These are phyloP conservation scores for Cephus runcator DNA, from an alignment of 2,888 invertebrate genomes.

Conservation along the genomic window DNA sequence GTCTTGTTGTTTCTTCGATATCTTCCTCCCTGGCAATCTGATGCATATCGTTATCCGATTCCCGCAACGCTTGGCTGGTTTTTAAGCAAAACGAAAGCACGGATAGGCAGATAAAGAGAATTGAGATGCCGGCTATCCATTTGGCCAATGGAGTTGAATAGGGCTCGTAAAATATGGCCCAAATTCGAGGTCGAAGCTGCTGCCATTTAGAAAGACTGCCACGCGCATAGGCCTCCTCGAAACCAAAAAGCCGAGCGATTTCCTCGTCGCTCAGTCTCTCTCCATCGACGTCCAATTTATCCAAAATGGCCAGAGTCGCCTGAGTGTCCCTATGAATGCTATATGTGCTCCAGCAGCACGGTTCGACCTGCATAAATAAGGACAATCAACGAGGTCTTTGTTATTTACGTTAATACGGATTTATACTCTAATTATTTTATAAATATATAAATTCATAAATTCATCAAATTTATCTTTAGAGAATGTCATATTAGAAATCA, in stretches of 20 bases:
- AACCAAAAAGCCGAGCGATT: constrained; percentile 91
- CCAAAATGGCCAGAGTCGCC: constrained; percentile 95
- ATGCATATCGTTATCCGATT: constrained; percentile 12
- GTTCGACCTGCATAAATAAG: constrained; percentile 75
- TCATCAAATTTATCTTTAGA: background rate
- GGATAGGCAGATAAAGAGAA: constrained; percentile 96
- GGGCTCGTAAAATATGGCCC: constrained; percentile 97
- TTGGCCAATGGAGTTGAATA: constrained; percentile 93
- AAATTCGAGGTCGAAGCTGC: constrained; percentile 88
- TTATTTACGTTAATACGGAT: background rate
- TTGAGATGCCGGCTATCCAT: constrained; percentile 90
- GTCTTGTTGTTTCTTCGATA: constrained; percentile 58
- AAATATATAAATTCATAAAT: background rate
- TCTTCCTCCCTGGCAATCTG: constrained; percentile 27
- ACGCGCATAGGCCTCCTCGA: constrained; percentile 84
- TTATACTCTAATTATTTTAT: background rate
- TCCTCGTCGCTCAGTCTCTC: constrained; percentile 94
- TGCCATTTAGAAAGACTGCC: constrained; percentile 90
- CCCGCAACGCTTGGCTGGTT: constrained; percentile 74
- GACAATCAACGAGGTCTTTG: background rate
- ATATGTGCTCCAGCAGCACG: constrained; percentile 99
- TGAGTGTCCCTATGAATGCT: constrained; percentile 88
- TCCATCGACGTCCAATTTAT: constrained; percentile 94
- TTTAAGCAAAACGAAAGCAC: constrained; percentile 96
- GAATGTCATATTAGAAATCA: background rate